A percentile compares a stretch with the other conserved stretches of the same genome.
These are phyloP conservation scores for Diadema setosum DNA, from an alignment of 35 echinoderm and acorn worm species.

Conservation along the genomic window DNA sequence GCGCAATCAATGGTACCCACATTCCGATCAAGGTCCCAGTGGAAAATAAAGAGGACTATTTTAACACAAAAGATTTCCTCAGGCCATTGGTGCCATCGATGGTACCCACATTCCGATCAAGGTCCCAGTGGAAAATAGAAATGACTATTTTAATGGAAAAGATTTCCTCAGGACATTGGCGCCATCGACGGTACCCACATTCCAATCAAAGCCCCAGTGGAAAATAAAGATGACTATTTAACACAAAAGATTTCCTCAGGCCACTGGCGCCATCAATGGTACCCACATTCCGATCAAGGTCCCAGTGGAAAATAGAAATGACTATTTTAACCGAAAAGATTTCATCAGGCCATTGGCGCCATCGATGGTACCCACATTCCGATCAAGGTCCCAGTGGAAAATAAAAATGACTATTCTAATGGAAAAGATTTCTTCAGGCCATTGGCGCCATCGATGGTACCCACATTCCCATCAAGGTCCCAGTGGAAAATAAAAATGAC, in stretches of 20 bases:
- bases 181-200: constrained; percentile 20
- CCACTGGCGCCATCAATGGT: not conserved
- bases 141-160: not conserved
- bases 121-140: not conserved
- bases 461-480: constrained; percentile 17
- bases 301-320: not conserved
- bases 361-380: constrained; percentile 21
- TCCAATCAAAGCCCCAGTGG: constrained; percentile 3
- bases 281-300: constrained; percentile 26
- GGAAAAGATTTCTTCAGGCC: constrained; percentile 3
- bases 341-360: not conserved
- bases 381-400: constrained; percentile 3
- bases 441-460: not conserved
- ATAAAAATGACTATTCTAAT: constrained; percentile 11
- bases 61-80: constrained; percentile 30
- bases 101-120: constrained; percentile 28
- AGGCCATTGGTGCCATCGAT: not conserved
- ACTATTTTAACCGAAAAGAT: not conserved
- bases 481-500: not conserved
- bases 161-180: not conserved
- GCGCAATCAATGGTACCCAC: constrained; percentile 3
- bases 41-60: not conserved
- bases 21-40: constrained; percentile 17
- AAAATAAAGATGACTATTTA: constrained; percentile 8
- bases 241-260: constrained; percentile 20